These are phyloP conservation scores for Eumeta japonica DNA, from an alignment of 1,140 invertebrate genomes.

Conservation along the genomic window DNA sequence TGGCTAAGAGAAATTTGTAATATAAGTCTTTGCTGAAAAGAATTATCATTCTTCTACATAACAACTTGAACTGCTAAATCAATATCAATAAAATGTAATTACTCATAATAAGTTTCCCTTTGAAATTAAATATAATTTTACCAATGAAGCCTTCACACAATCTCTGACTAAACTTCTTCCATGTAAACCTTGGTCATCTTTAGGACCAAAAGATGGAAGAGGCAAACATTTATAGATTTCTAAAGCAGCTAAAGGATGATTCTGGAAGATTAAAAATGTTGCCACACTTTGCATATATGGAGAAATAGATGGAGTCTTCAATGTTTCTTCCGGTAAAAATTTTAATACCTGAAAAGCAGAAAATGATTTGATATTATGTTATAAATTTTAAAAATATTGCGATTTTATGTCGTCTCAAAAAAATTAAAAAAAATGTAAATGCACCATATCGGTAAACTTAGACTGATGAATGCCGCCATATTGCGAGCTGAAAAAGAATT, in stretches of 20 bases:
- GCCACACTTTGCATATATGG: slow-evolving; percentile 42
- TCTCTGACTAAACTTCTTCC: slow-evolving; percentile 46
- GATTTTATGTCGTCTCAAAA: too few species aligned
- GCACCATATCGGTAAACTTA: too few species aligned
- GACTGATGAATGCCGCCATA: too few species aligned
- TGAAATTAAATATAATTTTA: too few species aligned
- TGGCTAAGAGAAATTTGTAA: slow-evolving; percentile 26
- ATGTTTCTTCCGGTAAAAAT: slow-evolving; percentile 26
- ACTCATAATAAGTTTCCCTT: background rate
- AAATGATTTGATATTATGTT: slow-evolving; percentile 1
- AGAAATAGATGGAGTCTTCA: slow-evolving; percentile 36
- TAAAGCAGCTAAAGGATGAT: slow-evolving; percentile 37
- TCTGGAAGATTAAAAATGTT: slow-evolving; percentile 41
- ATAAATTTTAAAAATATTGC: too few species aligned
- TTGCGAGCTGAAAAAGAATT: too few species aligned
- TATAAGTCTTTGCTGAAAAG: background rate
- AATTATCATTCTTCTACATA: background rate
- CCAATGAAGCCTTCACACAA: slow-evolving; percentile 48
- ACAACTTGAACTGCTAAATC: background rate
- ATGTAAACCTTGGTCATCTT: slow-evolving; percentile 42
- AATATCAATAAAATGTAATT: background rate
- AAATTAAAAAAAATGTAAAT: too few species aligned
- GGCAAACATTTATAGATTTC: slow-evolving; percentile 49
- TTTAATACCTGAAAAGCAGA: slow-evolving; percentile 30
- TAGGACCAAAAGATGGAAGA: slow-evolving; percentile 38